A percentile compares a stretch with the other conserved stretches of the same genome.
phyloP scores from a whole-genome alignment of 2,797 vertebrate genomes.

The Ptychobarbus kaznakovi region DNA sequence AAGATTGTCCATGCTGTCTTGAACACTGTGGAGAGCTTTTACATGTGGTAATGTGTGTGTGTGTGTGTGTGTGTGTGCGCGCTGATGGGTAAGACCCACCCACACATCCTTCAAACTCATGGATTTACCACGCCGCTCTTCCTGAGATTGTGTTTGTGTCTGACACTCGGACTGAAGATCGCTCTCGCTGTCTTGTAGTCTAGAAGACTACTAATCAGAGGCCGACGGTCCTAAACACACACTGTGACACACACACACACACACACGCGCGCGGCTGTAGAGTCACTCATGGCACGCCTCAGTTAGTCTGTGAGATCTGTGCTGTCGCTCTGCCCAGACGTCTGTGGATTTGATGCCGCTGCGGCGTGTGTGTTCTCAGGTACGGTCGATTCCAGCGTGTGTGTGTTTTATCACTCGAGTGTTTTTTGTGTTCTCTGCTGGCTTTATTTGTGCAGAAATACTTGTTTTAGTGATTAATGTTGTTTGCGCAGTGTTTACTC shows the following conservation, averaged over 20 bases:
- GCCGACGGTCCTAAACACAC: constrained; percentile 27
- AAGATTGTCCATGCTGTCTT: no score
- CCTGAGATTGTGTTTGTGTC: constrained; percentile 48
- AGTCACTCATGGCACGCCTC: neutral
- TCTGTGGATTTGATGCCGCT: constrained; percentile 30
- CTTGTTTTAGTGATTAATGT: neutral
- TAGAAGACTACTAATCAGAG: constrained; percentile 59
- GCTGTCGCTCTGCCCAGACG: neutral
- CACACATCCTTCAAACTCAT: constrained; percentile 76
- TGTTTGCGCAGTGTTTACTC: neutral
- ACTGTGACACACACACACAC: neutral
- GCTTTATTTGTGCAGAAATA: neutral
- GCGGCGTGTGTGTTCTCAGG: constrained; percentile 27
- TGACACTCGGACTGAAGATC: constrained; percentile 61
- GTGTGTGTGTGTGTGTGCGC: neutral
- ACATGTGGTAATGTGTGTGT: constrained; percentile 51
- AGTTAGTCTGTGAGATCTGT: constrained; percentile 7
- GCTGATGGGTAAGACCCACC: constrained; percentile 78
- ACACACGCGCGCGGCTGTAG: neutral
- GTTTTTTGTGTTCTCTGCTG: neutral
- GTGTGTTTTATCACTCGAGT: neutral
- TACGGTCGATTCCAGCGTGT: neutral
- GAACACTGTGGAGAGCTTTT: constrained; percentile 34
- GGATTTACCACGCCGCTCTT: constrained; percentile 52
- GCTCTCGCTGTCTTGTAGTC: constrained; percentile 48